Evolutionary conservation across 2,888 invertebrate species (phyloP).

Genomic region (Agonopterix arenella): DNA sequence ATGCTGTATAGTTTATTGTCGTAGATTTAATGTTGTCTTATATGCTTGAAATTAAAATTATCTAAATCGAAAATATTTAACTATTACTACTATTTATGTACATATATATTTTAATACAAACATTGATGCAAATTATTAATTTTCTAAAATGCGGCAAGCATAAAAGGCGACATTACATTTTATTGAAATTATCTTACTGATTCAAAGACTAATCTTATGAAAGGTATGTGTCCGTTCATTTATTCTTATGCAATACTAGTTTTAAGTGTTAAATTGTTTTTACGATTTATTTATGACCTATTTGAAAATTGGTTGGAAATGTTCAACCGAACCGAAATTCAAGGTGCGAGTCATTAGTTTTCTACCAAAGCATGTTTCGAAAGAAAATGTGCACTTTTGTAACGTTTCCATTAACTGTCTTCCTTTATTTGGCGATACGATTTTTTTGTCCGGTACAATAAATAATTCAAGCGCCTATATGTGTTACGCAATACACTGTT

Average conservation of each 20-base stretch:
- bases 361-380: constrained; percentile 62
- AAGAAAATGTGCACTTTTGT: constrained; percentile 26
- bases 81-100: constrained; percentile 26
- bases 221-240: constrained; percentile 47
- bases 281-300: constrained; percentile 66
- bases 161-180: constrained; percentile 26
- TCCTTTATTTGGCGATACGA: constrained; percentile 33
- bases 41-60: constrained; percentile 20
- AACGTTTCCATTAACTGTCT: constrained; percentile 46
- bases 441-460: constrained; percentile 7
- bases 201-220: constrained; percentile 41
- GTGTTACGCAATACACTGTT: no score
- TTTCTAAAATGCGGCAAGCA: constrained; percentile 14
- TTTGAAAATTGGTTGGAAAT: constrained; percentile 47
- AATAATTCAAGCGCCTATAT: not conserved
- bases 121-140: not conserved
- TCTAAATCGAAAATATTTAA: not conserved
- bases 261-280: constrained; percentile 76
- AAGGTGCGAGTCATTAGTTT: constrained; percentile 44
- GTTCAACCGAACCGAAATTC: constrained; percentile 39
- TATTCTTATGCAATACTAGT: constrained; percentile 75
- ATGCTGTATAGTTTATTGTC: constrained; percentile 14
- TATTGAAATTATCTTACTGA: constrained; percentile 28
- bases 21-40: constrained; percentile 26
- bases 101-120: constrained; percentile 14